Conservation (phyloP, 2,797 vertebrate species). For the Siniperca scherzeri region DNA sequence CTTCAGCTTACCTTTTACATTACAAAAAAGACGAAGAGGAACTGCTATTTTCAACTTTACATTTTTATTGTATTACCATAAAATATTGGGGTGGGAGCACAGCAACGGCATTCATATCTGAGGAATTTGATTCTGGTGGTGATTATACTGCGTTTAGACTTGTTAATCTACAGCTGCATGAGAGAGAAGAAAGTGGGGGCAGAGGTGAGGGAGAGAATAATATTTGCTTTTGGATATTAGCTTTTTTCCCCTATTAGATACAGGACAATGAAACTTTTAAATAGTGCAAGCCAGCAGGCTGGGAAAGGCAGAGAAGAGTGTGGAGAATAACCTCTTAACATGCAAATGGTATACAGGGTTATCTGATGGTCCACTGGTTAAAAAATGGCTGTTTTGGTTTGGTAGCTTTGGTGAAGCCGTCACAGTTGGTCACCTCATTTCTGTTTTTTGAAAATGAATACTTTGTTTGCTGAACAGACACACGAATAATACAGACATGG, state of each 20-base stretch:
- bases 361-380: constrained; percentile 63
- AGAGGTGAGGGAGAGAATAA: constrained; percentile 62
- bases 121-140: constrained; percentile 87
- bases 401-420: constrained; percentile 47
- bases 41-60: constrained; percentile 89
- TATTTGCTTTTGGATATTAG: constrained; percentile 87
- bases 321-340: constrained; percentile 72
- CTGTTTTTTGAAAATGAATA: constrained; percentile 5
- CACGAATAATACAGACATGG: neutral
- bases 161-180: constrained; percentile 83
- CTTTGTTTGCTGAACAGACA: constrained; percentile 4
- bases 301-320: constrained; percentile 27
- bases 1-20: constrained; percentile 92
- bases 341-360: constrained; percentile 71
- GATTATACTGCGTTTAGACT: constrained; percentile 86
- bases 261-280: constrained; percentile 79
- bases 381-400: constrained; percentile 55
- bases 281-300: constrained; percentile 59
- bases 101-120: constrained; percentile 86
- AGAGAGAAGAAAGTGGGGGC: constrained; percentile 61
- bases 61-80: constrained; percentile 92
- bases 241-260: constrained; percentile 66
- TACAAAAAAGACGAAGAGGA: constrained; percentile 78
- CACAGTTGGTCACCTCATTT: neutral
- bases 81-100: constrained; percentile 84